These are phyloP conservation scores for Cerceris ruficornis DNA, from an alignment of 2,888 invertebrate species.

Conservation along the genomic window DNA sequence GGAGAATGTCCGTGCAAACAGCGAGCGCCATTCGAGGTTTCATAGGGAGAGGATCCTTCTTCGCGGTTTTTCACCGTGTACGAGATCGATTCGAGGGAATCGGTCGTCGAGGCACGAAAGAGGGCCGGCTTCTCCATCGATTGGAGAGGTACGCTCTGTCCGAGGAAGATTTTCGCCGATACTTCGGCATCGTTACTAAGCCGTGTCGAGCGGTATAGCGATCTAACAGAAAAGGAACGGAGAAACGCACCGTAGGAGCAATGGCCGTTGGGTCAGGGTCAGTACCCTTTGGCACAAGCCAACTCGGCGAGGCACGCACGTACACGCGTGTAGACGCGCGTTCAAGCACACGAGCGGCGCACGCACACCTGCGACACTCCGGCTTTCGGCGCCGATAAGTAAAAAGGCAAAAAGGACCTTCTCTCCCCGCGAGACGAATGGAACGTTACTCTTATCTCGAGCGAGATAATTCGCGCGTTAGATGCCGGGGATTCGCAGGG, in stretches of 20 bases:
- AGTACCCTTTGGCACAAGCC: slow-evolving; percentile 78
- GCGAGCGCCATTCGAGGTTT: too few relatives aligned
- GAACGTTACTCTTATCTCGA: not conserved
- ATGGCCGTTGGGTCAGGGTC: slow-evolving; percentile 81
- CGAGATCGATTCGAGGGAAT: too few relatives aligned
- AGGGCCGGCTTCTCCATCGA: too few relatives aligned
- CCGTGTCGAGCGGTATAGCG: slow-evolving; percentile 70
- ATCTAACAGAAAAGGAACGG: slow-evolving; percentile 78
- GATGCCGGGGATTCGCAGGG: too few relatives aligned
- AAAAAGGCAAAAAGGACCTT: slow-evolving; percentile 42
- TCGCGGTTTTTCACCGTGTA: too few relatives aligned
- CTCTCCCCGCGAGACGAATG: slow-evolving; percentile 1
- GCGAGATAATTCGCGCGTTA: too few relatives aligned
- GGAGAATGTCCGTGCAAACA: too few relatives aligned
- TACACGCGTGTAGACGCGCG: slow-evolving; percentile 39
- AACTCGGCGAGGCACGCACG: slow-evolving; percentile 60
- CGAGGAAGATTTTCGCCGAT: slow-evolving; percentile 52
- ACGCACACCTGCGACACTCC: slow-evolving; percentile 33
- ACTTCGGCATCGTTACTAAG: slow-evolving; percentile 67
- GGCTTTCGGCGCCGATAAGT: slow-evolving; percentile 49
- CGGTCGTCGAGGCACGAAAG: too few relatives aligned
- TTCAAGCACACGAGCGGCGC: slow-evolving; percentile 37
- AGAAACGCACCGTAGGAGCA: slow-evolving; percentile 78
- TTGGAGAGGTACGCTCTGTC: slow-evolving; percentile 8
- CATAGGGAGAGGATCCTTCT: too few relatives aligned